A percentile compares a stretch with the other conserved stretches of the same genome.
phyloP scores from a whole-genome alignment of 2,797 vertebrate species.

The Gymnocypris eckloni region DNA sequence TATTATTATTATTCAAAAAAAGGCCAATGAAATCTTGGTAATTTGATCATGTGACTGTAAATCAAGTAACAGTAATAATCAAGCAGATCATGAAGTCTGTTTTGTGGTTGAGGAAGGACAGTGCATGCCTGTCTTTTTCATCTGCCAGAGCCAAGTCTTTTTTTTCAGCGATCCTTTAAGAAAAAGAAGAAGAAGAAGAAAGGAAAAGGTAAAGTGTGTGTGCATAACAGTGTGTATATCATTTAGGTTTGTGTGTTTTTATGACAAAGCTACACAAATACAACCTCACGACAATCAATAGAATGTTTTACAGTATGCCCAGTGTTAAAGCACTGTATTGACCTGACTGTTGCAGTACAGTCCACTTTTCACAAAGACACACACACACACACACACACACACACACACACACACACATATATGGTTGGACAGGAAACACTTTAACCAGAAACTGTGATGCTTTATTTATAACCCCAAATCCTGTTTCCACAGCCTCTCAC shows the following conservation, averaged over 20 bases:
- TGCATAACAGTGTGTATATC: not conserved
- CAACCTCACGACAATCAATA: not conserved
- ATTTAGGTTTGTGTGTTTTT: not conserved
- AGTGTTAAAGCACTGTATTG: constrained; percentile 1
- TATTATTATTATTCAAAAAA: not conserved
- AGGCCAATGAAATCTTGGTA: not conserved
- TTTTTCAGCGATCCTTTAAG: not conserved
- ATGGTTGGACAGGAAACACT: constrained; percentile 65
- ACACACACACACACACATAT: constrained; percentile 23
- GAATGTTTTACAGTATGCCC: not conserved
- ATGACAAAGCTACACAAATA: not conserved
- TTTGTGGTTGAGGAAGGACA: constrained; percentile 26
- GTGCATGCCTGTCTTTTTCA: constrained; percentile 13
- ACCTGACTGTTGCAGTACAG: not conserved
- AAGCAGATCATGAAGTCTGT: not conserved
- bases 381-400: not conserved
- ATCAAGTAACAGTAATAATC: not conserved
- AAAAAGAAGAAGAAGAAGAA: not conserved
- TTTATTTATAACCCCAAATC: constrained; percentile 65
- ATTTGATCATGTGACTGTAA: not conserved
- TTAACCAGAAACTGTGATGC: constrained; percentile 65
- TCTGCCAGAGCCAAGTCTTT: constrained; percentile 2
- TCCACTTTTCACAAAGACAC: constrained; percentile 13
- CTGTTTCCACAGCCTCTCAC: constrained; percentile 64
- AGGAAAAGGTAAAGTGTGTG: not conserved